Conservation (phyloP, 2,113 vertebrate genomes). For the Arothron firmamentum region DNA sequence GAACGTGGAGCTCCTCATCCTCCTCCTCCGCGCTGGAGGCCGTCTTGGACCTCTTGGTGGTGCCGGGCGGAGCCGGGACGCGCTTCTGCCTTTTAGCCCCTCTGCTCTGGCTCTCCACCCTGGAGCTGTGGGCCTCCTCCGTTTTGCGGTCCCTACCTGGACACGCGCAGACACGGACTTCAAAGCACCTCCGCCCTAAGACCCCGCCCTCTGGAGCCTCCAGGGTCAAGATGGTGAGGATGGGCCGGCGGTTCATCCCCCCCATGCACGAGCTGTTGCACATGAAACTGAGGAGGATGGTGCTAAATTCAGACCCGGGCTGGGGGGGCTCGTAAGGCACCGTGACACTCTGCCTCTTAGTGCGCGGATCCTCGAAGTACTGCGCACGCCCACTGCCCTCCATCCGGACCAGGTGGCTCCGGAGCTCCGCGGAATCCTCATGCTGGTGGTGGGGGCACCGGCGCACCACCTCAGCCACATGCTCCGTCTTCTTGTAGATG, state of each 20-base stretch:
- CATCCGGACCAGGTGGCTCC: slow-evolving; percentile 81
- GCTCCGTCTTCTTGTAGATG: slow-evolving; percentile 83
- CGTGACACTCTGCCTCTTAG: slow-evolving; percentile 82
- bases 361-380: slow-evolving; percentile 72
- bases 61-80: neutral
- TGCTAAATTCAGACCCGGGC: slow-evolving; percentile 78
- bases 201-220: slow-evolving; percentile 75
- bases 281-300: slow-evolving; percentile 83
- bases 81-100: slow-evolving; percentile 63
- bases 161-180: slow-evolving; percentile 86
- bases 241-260: slow-evolving; percentile 85
- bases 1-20: slow-evolving; percentile 56
- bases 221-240: slow-evolving; percentile 83
- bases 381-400: slow-evolving; percentile 75
- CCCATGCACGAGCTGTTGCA: slow-evolving; percentile 90
- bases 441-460: slow-evolving; percentile 85
- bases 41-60: slow-evolving; percentile 49
- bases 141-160: slow-evolving; percentile 83
- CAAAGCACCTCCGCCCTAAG: slow-evolving; percentile 81
- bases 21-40: slow-evolving; percentile 65
- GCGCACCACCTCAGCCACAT: slow-evolving; percentile 80
- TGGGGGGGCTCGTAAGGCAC: slow-evolving; percentile 82
- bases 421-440: slow-evolving; percentile 61
- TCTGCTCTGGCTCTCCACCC: slow-evolving; percentile 39
- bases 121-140: slow-evolving; percentile 76